phyloP scores from a whole-genome alignment of 2,888 invertebrate species.

The Morinoia aosen region DNA sequence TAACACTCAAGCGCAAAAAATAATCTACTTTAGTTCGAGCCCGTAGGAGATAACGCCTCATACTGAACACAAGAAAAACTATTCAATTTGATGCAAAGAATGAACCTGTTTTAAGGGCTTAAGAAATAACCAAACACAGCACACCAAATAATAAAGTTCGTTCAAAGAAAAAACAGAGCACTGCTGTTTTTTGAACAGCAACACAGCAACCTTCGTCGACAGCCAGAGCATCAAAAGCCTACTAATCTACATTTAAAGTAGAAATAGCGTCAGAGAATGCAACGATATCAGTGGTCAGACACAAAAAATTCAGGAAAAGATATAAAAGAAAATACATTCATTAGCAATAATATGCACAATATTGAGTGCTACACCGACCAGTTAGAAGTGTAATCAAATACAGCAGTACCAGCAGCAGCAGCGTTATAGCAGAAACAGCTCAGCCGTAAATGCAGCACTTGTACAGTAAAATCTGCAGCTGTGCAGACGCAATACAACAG shows the following conservation, averaged over 20 bases:
- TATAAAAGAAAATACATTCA: not conserved
- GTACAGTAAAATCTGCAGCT: too few species aligned
- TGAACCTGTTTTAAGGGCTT: too few species aligned
- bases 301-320: not conserved
- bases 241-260: not conserved
- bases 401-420: too few species aligned
- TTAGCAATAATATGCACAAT: not conserved
- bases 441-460: too few species aligned
- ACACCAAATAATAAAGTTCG: not conserved
- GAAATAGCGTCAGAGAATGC: too few species aligned
- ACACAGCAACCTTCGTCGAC: not conserved
- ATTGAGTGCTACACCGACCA: too few species aligned
- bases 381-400: too few species aligned
- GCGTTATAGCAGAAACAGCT: too few species aligned
- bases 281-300: not conserved
- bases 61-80: not conserved
- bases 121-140: not conserved
- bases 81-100: too few species aligned
- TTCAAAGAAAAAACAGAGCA: not conserved
- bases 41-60: not conserved
- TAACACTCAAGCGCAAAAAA: not conserved
- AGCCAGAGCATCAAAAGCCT: not conserved
- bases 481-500: not conserved
- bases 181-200: not conserved
- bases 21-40: not conserved